Evolutionary conservation across 1,140 invertebrate genomes (phyloP).

Genomic region (Solenopsis fugax): DNA sequence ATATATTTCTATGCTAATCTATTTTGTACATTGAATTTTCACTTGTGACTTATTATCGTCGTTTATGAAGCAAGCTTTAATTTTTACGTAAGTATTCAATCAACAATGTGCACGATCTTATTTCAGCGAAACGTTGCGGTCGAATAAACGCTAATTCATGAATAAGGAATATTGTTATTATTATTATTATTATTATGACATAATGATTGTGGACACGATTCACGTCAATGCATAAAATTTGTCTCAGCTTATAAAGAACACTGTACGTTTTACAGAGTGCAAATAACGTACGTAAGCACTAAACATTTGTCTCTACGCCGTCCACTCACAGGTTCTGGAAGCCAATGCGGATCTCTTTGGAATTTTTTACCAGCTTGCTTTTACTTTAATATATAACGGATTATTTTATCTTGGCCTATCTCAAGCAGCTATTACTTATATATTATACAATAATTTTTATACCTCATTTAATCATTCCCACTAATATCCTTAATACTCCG

Average conservation of each 20-base stretch:
- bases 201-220: slow-evolving; percentile 80
- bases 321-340: slow-evolving; percentile 84
- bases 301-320: slow-evolving; percentile 70
- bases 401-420: slow-evolving; percentile 77
- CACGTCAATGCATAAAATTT: slow-evolving; percentile 68
- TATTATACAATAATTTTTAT: slow-evolving; percentile 68
- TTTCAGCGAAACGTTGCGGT: slow-evolving; percentile 53
- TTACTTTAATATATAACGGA: slow-evolving; percentile 76
- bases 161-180: slow-evolving; percentile 1
- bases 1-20: slow-evolving; percentile 12
- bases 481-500: slow-evolving; percentile 79
- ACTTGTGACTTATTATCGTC: slow-evolving; percentile 28
- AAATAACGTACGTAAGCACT: slow-evolving; percentile 62
- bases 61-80: slow-evolving; percentile 17
- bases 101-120: slow-evolving; percentile 47
- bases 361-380: slow-evolving; percentile 84
- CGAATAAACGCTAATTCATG: slow-evolving; percentile 19
- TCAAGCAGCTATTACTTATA: slow-evolving; percentile 67
- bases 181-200: neutral
- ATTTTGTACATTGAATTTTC: slow-evolving; percentile 16
- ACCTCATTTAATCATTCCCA: slow-evolving; percentile 71
- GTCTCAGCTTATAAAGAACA: slow-evolving; percentile 50
- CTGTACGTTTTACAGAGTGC: slow-evolving; percentile 45
- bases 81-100: slow-evolving; percentile 51
- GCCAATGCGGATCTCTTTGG: slow-evolving; percentile 81